phyloP scores from a whole-genome alignment of 2,113 vertebrate species.

The Elanoides forficatus region DNA sequence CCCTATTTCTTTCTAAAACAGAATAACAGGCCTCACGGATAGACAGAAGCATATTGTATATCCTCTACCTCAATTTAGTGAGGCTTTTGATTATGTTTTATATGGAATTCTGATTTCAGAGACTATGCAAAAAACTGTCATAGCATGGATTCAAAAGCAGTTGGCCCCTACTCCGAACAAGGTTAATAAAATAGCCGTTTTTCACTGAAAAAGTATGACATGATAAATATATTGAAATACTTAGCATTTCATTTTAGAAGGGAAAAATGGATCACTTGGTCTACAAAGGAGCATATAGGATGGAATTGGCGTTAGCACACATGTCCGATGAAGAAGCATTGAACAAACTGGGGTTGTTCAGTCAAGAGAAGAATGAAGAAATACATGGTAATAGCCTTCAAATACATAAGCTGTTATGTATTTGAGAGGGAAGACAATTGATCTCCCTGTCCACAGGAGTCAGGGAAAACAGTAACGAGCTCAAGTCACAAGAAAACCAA shows the following conservation, averaged over 20 bases:
- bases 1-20: background rate
- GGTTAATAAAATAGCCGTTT: background rate
- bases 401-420: background rate
- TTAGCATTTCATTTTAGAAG: background rate
- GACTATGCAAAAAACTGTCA: background rate
- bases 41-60: background rate
- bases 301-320: background rate
- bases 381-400: background rate
- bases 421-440: background rate
- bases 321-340: background rate
- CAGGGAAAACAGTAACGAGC: background rate
- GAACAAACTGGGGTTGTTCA: background rate
- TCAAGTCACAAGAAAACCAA: background rate
- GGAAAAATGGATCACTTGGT: background rate
- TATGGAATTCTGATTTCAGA: background rate
- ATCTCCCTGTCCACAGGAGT: background rate
- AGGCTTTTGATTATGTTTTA: background rate
- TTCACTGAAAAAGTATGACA: background rate
- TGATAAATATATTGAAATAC: background rate
- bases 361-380: background rate
- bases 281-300: background rate
- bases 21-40: background rate
- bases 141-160: background rate
- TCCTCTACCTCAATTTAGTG: background rate
- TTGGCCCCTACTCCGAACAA: background rate